phyloP scores from a whole-genome alignment of 2,113 vertebrate genomes.

The Arenaria interpres region DNA sequence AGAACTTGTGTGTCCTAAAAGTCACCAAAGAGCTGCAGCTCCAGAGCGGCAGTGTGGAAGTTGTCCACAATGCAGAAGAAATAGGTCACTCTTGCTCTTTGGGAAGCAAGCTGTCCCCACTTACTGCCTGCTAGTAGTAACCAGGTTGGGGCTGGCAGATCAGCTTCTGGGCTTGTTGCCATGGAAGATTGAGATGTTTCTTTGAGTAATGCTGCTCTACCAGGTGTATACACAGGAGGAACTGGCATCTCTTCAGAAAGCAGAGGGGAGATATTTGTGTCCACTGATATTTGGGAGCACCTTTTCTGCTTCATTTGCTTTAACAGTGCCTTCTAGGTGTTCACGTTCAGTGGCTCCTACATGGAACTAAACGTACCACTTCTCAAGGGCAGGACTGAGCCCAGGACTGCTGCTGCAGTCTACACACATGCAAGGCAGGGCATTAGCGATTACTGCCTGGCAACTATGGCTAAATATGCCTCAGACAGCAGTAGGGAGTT shows the following conservation, averaged over 20 bases:
- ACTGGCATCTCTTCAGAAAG: conserved; percentile 51
- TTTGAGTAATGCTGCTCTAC: conserved; percentile 8
- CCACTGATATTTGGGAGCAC: conserved; percentile 32
- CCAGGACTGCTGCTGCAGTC: not conserved
- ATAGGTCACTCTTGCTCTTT: not conserved
- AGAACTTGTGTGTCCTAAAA: not conserved
- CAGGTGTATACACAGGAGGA: conserved; percentile 67
- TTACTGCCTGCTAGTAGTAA: conserved; percentile 2
- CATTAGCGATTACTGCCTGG: not conserved
- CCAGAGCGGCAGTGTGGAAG: not conserved
- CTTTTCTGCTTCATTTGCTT: conserved; percentile 57
- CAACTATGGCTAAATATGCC: not conserved
- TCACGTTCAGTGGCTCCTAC: not conserved
- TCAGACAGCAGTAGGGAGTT: not conserved
- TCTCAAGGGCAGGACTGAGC: not conserved
- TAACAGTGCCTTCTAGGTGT: not conserved
- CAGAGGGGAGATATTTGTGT: conserved; percentile 36
- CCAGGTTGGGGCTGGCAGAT: not conserved
- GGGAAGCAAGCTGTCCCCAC: not conserved
- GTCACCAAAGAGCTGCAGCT: not conserved
- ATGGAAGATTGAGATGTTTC: conserved; percentile 59
- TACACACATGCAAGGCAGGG: not conserved
- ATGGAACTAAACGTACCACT: not conserved
- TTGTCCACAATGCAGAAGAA: not conserved
- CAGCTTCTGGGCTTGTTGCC: conserved; percentile 58